Percentiles rank a stretch among this genome's conserved stretches.
These are phyloP conservation scores for Maconellicoccus hirsutus DNA, from an alignment of 1,140 invertebrate species.

Conservation along the genomic window DNA sequence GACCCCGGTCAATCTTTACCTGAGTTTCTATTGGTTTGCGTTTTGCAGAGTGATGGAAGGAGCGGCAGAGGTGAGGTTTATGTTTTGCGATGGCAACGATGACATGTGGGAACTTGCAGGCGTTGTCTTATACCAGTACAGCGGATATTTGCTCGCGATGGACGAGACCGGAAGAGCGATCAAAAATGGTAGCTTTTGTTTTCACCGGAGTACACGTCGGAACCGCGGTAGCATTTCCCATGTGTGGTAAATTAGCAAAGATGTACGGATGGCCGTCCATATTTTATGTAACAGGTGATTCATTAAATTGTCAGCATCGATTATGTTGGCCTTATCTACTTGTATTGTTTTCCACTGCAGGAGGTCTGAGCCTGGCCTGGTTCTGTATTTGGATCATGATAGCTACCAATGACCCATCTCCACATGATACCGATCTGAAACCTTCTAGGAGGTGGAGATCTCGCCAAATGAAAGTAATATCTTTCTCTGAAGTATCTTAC, in stretches of 20 bases:
- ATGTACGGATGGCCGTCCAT: background rate
- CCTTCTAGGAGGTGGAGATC: too few relatives aligned
- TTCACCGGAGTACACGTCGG: slow-evolving; percentile 57
- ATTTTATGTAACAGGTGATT: slow-evolving; percentile 8
- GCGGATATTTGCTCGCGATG: slow-evolving; percentile 68
- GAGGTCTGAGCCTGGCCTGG: too few relatives aligned
- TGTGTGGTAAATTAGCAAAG: background rate
- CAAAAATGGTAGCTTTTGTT: slow-evolving; percentile 47
- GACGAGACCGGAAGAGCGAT: slow-evolving; percentile 51
- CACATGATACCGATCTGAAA: too few relatives aligned
- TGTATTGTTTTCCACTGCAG: too few relatives aligned
- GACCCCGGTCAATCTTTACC: slow-evolving; percentile 61
- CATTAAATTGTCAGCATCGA: too few relatives aligned
- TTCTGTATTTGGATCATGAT: too few relatives aligned
- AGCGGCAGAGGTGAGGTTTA: slow-evolving; percentile 74
- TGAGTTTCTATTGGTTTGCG: slow-evolving; percentile 56
- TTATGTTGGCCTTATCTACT: too few relatives aligned
- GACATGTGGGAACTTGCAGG: slow-evolving; percentile 36
- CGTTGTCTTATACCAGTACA: slow-evolving; percentile 70
- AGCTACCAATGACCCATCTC: too few relatives aligned
- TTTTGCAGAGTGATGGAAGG: slow-evolving; percentile 70
- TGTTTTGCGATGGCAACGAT: too few relatives aligned
- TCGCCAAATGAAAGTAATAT: too few relatives aligned
- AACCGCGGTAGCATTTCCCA: background rate
- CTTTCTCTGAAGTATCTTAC: too few relatives aligned